Base-by-base conservation (phyloP, 2,888 invertebrate genomes). In the Spilosoma lubricipeda region DNA sequence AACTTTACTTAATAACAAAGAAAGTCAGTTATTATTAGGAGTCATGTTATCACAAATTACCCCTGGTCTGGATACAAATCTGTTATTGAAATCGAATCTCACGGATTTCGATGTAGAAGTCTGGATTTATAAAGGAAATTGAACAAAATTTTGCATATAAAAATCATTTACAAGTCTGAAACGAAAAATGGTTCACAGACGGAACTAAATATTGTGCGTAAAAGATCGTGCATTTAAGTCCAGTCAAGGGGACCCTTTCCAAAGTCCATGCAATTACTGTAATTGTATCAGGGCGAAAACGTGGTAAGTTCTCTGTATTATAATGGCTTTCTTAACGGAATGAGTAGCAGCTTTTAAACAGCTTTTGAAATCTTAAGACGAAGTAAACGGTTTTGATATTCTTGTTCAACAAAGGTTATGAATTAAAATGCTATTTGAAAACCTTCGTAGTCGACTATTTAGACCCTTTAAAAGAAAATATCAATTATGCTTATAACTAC, bases 141-240 rank as follows among this genome's bases (percentile, higher is more conserved):
- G n/a, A n/a, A 52, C 13, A 59, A 36, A 13, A 36, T 70, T 59
- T n/a, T 3, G 33, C n/a, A 36, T 30, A 45, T 42, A 36, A 71
- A 70, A 70, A 45, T 42, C 56, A 66, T 56, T 71, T 66, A 39
- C 42, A 27, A 67, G 56, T 56, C 39, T 56, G 36, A 66, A 71
- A 66, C 39, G 18, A 45, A 27, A 72, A 72, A 72, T 45, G 30
- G 67, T 39, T 45, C 67, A 67, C 59, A 72, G 67, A 45, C 42
- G 33, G 67, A 42, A 72, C 30, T n/a, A 59, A 67, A 72, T 67
- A 13, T 45, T 67, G 67, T 42, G 42, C 59, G 56, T 67, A 72
- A 72, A 72, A 63, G 72, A 67, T 72, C 59, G 59, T 72, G 45
- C 72, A 67, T 72, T 72, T 42, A 30, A 56, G 67, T 72, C 59